Conservation (phyloP, 1,140 invertebrate species). For the Thaumatotibia leucotreta region DNA sequence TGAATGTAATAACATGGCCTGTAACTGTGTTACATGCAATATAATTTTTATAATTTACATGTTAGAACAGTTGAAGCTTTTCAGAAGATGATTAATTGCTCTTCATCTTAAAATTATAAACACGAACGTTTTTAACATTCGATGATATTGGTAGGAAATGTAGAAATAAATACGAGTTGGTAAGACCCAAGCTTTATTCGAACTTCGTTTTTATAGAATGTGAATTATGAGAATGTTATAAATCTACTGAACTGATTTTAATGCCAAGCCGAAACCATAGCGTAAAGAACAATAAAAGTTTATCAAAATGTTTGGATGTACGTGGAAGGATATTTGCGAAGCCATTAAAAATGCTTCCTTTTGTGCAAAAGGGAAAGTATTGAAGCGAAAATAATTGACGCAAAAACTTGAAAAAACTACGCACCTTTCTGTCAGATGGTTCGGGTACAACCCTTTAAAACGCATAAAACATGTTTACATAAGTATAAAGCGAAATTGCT, state of each 20-base stretch:
- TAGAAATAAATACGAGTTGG: too few species aligned
- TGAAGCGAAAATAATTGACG: conserved; percentile 42
- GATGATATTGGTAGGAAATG: too few species aligned
- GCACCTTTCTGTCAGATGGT: conserved; percentile 41
- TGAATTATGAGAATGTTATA: too few species aligned
- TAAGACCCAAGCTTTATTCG: too few species aligned
- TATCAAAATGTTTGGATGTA: conserved; percentile 20
- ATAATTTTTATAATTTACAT: too few species aligned
- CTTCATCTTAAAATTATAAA: too few species aligned
- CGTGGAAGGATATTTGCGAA: conserved; percentile 62
- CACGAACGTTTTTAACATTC: too few species aligned
- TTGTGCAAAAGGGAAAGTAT: conserved; percentile 51
- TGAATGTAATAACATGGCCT: neutral
- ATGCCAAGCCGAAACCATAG: neutral
- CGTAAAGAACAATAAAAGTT: neutral
- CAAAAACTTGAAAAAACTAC: conserved; percentile 42
- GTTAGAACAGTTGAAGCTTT: too few species aligned
- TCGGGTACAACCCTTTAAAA: conserved; percentile 25
- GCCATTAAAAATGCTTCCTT: conserved; percentile 48
- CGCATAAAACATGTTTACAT: conserved; percentile 6
- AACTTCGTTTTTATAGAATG: too few species aligned
- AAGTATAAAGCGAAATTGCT: conserved; percentile 5
- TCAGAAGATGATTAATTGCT: too few species aligned
- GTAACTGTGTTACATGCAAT: too few species aligned
- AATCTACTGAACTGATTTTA: too few species aligned